Percentiles rank a stretch among this genome's conserved stretches.
These are phyloP conservation scores for Perccottus glenii DNA, from an alignment of 2,113 vertebrate genomes.

Conservation along the genomic window DNA sequence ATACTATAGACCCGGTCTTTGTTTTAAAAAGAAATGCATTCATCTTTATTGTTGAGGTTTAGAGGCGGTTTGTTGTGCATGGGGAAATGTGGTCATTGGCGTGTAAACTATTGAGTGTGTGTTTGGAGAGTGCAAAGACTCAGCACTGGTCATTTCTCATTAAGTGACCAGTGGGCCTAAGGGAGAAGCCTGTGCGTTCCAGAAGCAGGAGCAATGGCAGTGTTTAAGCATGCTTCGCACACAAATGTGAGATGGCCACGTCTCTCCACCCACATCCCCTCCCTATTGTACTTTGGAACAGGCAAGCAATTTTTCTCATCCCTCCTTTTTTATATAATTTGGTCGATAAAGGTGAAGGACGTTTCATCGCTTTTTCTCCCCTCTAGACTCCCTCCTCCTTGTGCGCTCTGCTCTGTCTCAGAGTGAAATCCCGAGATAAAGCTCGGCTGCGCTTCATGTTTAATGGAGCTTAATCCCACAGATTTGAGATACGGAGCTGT, in stretches of 20 bases:
- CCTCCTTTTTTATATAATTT: conserved; percentile 69
- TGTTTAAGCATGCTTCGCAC: conserved; percentile 56
- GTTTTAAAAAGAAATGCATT: conserved; percentile 27
- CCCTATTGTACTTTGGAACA: conserved; percentile 50
- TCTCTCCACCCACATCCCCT: conserved; percentile 22
- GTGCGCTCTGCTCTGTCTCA: conserved; percentile 68
- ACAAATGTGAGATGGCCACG: conserved; percentile 31
- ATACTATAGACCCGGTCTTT: background rate
- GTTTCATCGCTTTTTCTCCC: conserved; percentile 68
- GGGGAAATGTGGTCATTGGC: background rate
- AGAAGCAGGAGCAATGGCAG: conserved; percentile 24
- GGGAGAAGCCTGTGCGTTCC: conserved; percentile 37
- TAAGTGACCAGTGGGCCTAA: conserved; percentile 39
- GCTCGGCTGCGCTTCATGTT: conserved; percentile 74
- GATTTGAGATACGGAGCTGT: conserved; percentile 79
- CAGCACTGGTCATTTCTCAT: conserved; percentile 62
- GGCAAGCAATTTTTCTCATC: conserved; percentile 68
- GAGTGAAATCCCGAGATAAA: conserved; percentile 79
- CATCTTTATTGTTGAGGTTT: conserved; percentile 13
- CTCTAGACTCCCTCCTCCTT: conserved; percentile 47
- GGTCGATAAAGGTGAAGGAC: conserved; percentile 81
- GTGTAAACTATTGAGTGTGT: conserved; percentile 17
- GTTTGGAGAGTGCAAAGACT: conserved; percentile 16
- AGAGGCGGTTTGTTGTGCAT: conserved; percentile 16
- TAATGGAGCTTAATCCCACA: conserved; percentile 83